Conservation (phyloP, 2,797 vertebrate species). For the Buceros bicornis region DNA sequence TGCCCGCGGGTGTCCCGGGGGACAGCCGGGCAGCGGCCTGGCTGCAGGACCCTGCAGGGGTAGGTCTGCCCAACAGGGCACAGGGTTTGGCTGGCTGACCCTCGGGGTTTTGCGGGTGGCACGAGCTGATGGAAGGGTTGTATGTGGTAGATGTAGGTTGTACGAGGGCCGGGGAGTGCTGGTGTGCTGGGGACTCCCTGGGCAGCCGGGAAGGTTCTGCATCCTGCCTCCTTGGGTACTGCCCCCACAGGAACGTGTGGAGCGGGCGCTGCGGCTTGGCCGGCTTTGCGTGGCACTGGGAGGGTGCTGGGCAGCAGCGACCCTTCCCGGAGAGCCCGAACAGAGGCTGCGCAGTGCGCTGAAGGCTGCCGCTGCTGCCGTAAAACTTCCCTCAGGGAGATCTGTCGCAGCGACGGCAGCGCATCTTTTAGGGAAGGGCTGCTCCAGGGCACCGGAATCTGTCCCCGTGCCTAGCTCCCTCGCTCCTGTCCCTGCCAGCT, state of each 20-base stretch:
- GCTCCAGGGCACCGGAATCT: neutral
- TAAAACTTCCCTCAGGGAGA: neutral
- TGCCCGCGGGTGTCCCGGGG: neutral
- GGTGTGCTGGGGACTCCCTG: neutral
- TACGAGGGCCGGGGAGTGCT: neutral
- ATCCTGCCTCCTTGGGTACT: neutral
- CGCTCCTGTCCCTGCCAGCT: neutral
- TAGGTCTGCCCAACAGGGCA: rapidly evolving
- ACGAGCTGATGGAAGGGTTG: too few relatives aligned
- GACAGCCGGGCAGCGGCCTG: neutral
- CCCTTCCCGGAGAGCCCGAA: too few relatives aligned
- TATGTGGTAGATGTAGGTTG: too few relatives aligned
- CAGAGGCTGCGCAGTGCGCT: too few relatives aligned
- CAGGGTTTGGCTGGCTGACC: neutral
- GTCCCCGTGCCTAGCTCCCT: too few relatives aligned
- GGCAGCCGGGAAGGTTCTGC: rapidly evolving
- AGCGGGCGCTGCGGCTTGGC: neutral
- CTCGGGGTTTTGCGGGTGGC: too few relatives aligned
- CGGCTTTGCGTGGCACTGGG: rapidly evolving
- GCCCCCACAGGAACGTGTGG: rapidly evolving
- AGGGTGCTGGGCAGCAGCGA: neutral
- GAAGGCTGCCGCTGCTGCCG: too few relatives aligned
- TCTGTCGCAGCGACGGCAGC: neutral
- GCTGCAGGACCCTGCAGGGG: neutral
- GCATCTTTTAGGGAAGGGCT: neutral